Evolutionary conservation across 1,140 invertebrate species (phyloP), one percentile per base, ranked within the genome.

Genomic region (Drosophila lacteicornis): DNA sequence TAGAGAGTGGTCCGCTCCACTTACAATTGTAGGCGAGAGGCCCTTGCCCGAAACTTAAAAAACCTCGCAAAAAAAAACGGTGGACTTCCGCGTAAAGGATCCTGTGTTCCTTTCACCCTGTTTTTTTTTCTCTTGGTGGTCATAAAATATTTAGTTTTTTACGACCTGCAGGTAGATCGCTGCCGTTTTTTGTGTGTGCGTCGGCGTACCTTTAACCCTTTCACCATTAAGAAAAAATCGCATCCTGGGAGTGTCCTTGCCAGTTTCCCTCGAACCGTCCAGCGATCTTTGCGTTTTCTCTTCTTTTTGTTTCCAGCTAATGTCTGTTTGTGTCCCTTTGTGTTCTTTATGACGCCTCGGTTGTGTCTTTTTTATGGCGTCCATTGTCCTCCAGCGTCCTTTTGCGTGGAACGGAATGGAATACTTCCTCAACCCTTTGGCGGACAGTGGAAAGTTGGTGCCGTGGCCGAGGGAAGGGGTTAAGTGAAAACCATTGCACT

Each of bases 61-160:
- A 76, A 76, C 73, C 17, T 15, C 33, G 22, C 55, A 22, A 53
- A 55, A 68, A 69, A 40, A 43, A 40, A 46, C 47, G 51, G 51
- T 38, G 51, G 19, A 87, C 84, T 87, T 87, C 84, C 84, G 80
- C 65, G 84, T 84, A 87, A 75, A 63, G 38, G 42, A 65, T 56
- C 79, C 83, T 55, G 51, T 15, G 17, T 55, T 55, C 51, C 33
- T 55, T 22, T 53, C 17, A 11, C 33, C 9, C 8, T 9, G 33
- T 22, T 1, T 36, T 36, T 53, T 27, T 49, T 17, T 74, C 77
- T 62, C 30, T n/a, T 25, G 45, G 58, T 50, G 49, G 51, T 25
- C 77, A 84, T 87, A 90, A 87, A 84, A 88, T 65, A 80, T 78
- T 90, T 73, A 88, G 62, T 87, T 87, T 87, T 87, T 87, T 87